These are phyloP conservation scores for Myotis daubentonii DNA, from an alignment of 2,797 vertebrate genomes.

Conservation along the genomic window DNA sequence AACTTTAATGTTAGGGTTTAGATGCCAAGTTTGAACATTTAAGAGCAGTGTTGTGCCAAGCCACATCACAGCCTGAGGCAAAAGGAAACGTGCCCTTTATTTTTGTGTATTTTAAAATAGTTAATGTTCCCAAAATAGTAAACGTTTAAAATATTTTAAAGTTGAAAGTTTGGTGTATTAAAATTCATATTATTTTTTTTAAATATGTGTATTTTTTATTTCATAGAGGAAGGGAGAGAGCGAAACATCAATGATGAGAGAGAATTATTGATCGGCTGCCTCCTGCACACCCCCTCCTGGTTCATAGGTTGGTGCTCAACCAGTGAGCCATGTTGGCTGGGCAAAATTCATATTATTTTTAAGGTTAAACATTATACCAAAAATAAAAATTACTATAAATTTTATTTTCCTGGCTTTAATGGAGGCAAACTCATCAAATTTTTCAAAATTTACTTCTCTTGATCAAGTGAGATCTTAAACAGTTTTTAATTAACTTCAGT, in stretches of 20 bases:
- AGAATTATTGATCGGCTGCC: too few relatives aligned
- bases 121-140: background rate
- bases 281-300: too few relatives aligned
- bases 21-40: background rate
- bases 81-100: background rate
- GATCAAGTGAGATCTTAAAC: background rate
- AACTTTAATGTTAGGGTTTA: background rate
- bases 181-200: background rate
- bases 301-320: too few relatives aligned
- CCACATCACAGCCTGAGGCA: background rate
- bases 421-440: background rate
- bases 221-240: too few relatives aligned
- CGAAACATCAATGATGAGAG: too few relatives aligned
- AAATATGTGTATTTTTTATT: too few relatives aligned
- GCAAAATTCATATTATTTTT: constrained; percentile 1
- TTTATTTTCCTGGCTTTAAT: background rate
- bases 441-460: background rate
- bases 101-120: background rate
- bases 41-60: background rate
- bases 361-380: constrained; percentile 1
- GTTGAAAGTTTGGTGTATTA: background rate
- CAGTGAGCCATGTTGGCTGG: too few relatives aligned
- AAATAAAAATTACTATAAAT: background rate
- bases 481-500: background rate
- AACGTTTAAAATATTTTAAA: constrained; percentile 2